Evolutionary conservation across 92 coral and sea anemone genomes (phyloP), one percentile per base, ranked within the genome.

Genomic region (Zoanthus sociatus): DNA sequence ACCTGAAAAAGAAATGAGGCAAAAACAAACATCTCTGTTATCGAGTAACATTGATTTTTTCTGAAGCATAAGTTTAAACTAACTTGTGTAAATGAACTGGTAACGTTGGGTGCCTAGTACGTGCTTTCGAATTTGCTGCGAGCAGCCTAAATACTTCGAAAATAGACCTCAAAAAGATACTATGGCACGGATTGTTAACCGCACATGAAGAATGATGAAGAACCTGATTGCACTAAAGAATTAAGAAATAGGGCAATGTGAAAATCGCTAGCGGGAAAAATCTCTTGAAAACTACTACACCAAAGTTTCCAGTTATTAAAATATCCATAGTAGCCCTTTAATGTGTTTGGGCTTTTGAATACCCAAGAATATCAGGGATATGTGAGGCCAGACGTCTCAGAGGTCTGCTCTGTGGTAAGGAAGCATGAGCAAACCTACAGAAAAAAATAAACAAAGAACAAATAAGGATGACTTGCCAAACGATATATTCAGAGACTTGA

Each of bases 311-410:
- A 78, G 9, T 33, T 47, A 53, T 78, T 50, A 78, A 78, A 78
- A 53, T 78, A 50, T 78, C 83, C 83, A 78, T 78, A 42, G 69
- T 48, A 78, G 64, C 83, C 64, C 15, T 78, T 78, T 32, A 78
- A 30, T 13, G 83, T 78, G 64, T 14, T 13, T 78, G 83, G 20
- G 56, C 33, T 11, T 32, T 66, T 56, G 64, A 56, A 3, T 78
- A 70, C 45, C 83, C 83, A 14, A 78, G 64, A 70, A 78, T 16
- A 60, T 32, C 83, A 13, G 83, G 83, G 83, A 78, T 78, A 12
- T 32, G 33, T 78, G 83, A 78, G 46, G 71, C 60, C 56, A 47
- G 83, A 16, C 20, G 13, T 78, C 64, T 78, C 71, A 78, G 64
- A 12, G 45, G 48, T 45, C 70, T 45, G 56, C 33, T 66, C 71